Evolutionary conservation across 2,888 invertebrate species (phyloP), one percentile per base, ranked within the genome.

Genomic region (Trichogramma dendrolimi): DNA sequence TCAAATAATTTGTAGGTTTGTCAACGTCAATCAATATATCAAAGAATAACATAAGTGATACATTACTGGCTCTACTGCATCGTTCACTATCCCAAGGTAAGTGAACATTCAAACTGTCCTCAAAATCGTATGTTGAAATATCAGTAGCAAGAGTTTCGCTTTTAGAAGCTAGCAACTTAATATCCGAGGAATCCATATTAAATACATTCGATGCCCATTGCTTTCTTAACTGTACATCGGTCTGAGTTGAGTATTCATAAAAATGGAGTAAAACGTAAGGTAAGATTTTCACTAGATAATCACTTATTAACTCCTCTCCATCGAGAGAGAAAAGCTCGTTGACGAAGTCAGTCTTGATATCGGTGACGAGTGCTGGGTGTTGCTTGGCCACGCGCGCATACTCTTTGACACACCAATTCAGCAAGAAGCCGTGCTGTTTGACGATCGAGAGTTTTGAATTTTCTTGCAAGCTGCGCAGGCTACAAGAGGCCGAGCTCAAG

Each of bases 341-440:
- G 39, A 76, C 59, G 51, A 66, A 69, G 39, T 63, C 57, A 5
- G 67, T 61, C 7, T 47, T 60, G 6, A 63, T 52, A 27, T 27
- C 27, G 27, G 27, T 27, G 5, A 63, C 11, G 44, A 39, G 52
- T 49, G 8, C 4, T 5, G 40, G 11, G 1, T 47, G 6, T 0
- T 14, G 6, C 14, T 46, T 6, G 27, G 27, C 27, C 27, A 27
- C 27, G 27, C 27, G 27, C 2, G 40, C 3, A 14, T 59, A 59
- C 4, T 55, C 63, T 4, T 56, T 46, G n/a, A 64, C 60, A 56
- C 67, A 39, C 69, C 68, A 64, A 46, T 76, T 55, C 27, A 81
- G 72, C 6, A 82, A 71, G 56, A 80, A 81, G 4, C 81, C 80
- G 57, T 85, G 83, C 73, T 87, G 87, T 65, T 82, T 83, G 4